Evolutionary conservation across 2,113 vertebrate species (phyloP), one percentile per base, ranked within the genome.

Genomic region (Megalops atlanticus): DNA sequence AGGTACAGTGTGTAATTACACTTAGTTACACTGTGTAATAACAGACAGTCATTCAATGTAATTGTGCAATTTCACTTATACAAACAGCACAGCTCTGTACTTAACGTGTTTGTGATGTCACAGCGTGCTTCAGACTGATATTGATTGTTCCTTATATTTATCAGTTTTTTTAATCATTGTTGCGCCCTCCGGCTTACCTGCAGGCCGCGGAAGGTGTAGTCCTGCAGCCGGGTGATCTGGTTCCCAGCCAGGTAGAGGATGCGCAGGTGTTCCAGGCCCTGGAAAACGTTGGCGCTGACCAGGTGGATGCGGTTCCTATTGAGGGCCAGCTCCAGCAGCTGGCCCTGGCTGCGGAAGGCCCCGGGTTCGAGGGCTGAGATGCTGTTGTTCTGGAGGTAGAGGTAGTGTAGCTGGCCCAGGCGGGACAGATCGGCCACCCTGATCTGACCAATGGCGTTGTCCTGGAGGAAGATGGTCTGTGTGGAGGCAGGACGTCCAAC

Each of bases 321-420:
- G 35, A 97, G 95, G 0, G 96, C 96, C 2, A 97, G 89, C 82
- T 97, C 96, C 49, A 96, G 90, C 74, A 97, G 92, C 74, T 93
- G 92, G 0, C 91, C 89, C 85, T 97, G 95, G 16, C 90, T 89
- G 0, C 88, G 87, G 84, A 97, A 96, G 0, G 95, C 93, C 0
- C 95, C 95, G 0, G 95, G 89, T 81, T 97, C 96, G 82, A 97
- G 89, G 3, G 90, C 90, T 0, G 90, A 94, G 82, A 97, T 94
- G 88, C 94, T 96, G 87, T 97, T 97, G 85, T 97, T 97, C 89
- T 97, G 96, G 73, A 97, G 87, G 89, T 97, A 97, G 79, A 97
- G 94, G 47, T 95, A 96, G 81, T 94, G 95, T 27, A 97, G 94
- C 45, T 91, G 90, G 0, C 88, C 85, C 0, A 97, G 92, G 0